Percentiles rank a stretch among this genome's conserved stretches.
phyloP scores from a whole-genome alignment of 2,113 vertebrate genomes.

The Prunella fulvescens region DNA sequence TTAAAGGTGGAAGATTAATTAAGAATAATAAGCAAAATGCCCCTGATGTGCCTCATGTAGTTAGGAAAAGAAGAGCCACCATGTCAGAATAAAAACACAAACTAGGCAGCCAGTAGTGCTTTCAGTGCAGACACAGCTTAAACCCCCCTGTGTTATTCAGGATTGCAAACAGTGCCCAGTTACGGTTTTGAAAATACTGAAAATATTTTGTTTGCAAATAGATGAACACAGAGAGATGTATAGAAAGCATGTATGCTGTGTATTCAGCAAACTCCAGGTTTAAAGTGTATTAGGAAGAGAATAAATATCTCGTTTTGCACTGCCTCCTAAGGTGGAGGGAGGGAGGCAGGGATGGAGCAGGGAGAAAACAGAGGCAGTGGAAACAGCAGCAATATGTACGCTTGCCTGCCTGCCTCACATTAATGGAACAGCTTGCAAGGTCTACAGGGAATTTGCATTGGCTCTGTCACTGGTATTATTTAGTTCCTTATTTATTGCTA shows the following conservation, averaged over 20 bases:
- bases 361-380: slow-evolving; percentile 60
- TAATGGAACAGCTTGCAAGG: slow-evolving; percentile 69
- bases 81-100: slow-evolving; percentile 27
- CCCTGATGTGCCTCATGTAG: neutral
- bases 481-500: slow-evolving; percentile 68
- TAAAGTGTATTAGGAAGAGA: neutral
- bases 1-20: neutral
- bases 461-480: slow-evolving; percentile 67
- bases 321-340: slow-evolving; percentile 51
- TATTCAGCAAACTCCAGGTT: neutral
- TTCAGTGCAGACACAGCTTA: neutral
- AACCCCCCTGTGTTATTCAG: neutral
- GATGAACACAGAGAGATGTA: neutral
- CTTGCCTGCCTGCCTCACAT: slow-evolving; percentile 58
- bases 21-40: neutral
- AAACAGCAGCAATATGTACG: slow-evolving; percentile 53
- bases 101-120: neutral
- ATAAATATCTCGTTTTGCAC: slow-evolving; percentile 40
- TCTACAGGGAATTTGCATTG: slow-evolving; percentile 66
- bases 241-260: neutral
- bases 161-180: neutral
- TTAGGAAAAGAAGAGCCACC: slow-evolving; percentile 2
- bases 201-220: neutral
- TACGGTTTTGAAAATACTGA: neutral
- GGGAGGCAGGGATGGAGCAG: slow-evolving; percentile 51